Evolutionary conservation across 2,113 vertebrate species (phyloP), one percentile per base, ranked within the genome.

Genomic region (Prionailurus viverrinus): DNA sequence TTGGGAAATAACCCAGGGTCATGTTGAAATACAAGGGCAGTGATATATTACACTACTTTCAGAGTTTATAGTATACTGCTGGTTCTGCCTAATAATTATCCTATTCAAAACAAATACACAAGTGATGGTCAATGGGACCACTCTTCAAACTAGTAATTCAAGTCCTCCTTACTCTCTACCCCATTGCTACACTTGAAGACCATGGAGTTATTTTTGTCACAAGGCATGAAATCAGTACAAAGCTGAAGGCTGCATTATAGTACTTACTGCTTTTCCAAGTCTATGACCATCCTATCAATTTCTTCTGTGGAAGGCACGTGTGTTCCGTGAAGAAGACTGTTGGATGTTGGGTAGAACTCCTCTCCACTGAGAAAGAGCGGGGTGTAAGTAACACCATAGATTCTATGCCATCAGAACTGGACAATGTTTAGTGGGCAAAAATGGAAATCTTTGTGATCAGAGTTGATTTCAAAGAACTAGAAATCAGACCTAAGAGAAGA

Each of bases 201-300:
- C 13, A 45, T 68, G 58, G 63, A 58, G 41, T 31, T 86, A 89
- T 51, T 65, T 53, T 58, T 76, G 58, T 71, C 10, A 23, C 15
- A 74, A 71, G 29, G 45, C 61, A 69, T 76, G 74, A 94, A 73
- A 68, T 76, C n/a, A 63, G 69, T 80, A 68, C 58, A 61, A 71
- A 84, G 61, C 48, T 48, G 33, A 12, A 61, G 81, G 8, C 29
- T 65, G 27, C 27, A 61, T 61, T 65, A 0, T 0, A 7, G 9
- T 39, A 99, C 99, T 99, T 98, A 99, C 99, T 99, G 99, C 97
- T 99, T 99, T 91, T 99, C 99, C 18, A 99, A 99, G 78, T 99
- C 99, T 0, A 99, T 98, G 65, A 99, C 99, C 99, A 99, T 99
- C 91, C 99, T 99, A 86, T 99, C 99, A n/a, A 99, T 97, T 18